A percentile compares a stretch with the other conserved stretches of the same genome.
Evolutionary conservation across 2,797 vertebrate genomes (phyloP).

Genomic region (Pseudopleuronectes americanus): DNA sequence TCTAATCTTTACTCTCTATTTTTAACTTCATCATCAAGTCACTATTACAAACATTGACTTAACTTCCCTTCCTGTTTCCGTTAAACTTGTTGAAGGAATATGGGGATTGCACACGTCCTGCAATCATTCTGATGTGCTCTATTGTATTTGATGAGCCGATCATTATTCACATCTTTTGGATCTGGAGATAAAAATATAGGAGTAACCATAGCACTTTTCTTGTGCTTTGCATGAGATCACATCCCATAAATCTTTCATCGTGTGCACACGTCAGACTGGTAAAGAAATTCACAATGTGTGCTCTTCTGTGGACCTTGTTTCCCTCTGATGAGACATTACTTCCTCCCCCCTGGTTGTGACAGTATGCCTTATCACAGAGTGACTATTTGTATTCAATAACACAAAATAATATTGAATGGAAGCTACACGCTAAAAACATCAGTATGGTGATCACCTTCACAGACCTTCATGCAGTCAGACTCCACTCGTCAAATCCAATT

Average conservation of each 20-base stretch:
- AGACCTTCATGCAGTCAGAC: slow-evolving; percentile 16
- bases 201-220: background rate
- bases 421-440: no score
- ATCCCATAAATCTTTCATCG: slow-evolving; percentile 1
- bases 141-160: background rate
- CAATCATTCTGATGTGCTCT: no score
- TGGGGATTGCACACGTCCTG: no score
- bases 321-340: no score
- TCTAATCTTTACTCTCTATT: no score
- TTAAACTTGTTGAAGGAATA: no score
- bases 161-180: background rate
- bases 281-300: background rate
- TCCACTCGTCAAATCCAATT: slow-evolving; percentile 12
- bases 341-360: background rate
- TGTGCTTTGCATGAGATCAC: background rate
- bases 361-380: background rate
- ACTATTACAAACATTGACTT: no score
- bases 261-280: no score
- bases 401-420: no score
- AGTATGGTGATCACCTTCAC: no score
- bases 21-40: no score
- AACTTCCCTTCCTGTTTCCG: no score
- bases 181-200: background rate
- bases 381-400: background rate
- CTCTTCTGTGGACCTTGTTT: background rate